phyloP scores from a whole-genome alignment of 64 coral and sea anemone genomes.

The Pocillopora verrucosa region DNA sequence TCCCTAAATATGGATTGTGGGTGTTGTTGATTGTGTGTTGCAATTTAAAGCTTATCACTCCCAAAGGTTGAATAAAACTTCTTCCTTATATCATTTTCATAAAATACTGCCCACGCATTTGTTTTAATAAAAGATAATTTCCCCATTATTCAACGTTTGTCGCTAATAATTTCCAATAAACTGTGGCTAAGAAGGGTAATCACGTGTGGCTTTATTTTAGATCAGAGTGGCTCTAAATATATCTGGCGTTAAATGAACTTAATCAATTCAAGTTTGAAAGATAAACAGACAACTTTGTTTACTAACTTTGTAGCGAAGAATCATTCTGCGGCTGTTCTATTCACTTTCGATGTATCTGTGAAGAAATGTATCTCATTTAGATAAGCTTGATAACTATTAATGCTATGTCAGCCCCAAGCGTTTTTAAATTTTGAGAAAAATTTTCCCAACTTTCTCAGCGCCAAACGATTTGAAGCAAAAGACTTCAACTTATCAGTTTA shows the following conservation, averaged over 20 bases:
- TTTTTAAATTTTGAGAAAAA: too few species aligned
- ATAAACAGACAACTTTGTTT: slow-evolving; percentile 17
- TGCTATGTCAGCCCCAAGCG: too few species aligned
- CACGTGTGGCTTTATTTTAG: background rate
- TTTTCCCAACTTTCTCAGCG: too few species aligned
- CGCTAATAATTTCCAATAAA: too few species aligned
- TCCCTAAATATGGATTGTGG: too few species aligned
- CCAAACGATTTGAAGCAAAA: too few species aligned
- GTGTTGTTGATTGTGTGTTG: too few species aligned
- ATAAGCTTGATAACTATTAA: too few species aligned
- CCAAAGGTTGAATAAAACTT: too few species aligned
- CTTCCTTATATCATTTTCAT: too few species aligned
- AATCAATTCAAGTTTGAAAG: background rate
- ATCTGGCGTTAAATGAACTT: background rate
- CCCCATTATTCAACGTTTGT: background rate
- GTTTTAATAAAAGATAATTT: background rate
- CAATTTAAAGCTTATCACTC: too few species aligned
- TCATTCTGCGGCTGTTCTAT: background rate
- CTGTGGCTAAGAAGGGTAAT: background rate
- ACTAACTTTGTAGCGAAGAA: background rate
- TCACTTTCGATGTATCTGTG: background rate
- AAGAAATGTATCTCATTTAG: background rate
- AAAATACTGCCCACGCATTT: background rate
- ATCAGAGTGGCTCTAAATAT: background rate
- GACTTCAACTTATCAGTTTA: too few species aligned